Conservation (phyloP, 2,888 invertebrate genomes). For the Agriopis aurantiaria region DNA sequence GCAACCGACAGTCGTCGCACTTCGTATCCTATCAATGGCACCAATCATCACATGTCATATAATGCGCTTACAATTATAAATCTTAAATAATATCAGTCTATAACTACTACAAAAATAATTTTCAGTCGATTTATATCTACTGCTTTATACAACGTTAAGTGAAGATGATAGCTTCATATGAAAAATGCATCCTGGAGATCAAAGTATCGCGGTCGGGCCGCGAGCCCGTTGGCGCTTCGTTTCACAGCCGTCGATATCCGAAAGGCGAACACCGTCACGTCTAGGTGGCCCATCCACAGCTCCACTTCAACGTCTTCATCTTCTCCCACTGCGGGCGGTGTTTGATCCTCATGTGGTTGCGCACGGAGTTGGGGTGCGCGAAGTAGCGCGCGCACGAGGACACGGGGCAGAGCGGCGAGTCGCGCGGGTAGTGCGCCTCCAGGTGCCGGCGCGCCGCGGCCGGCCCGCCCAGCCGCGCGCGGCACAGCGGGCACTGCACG, state of each 20-base stretch:
- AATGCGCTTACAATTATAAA: constrained; percentile 78
- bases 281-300: constrained; percentile 84
- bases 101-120: constrained; percentile 86
- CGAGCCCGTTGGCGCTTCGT: constrained; percentile 57
- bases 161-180: constrained; percentile 56
- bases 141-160: constrained; percentile 74
- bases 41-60: constrained; percentile 85
- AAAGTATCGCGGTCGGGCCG: constrained; percentile 62
- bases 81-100: constrained; percentile 85
- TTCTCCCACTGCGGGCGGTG: constrained; percentile 93
- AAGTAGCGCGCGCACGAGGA: constrained; percentile 91
- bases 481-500: constrained; percentile 91
- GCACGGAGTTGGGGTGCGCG: constrained; percentile 94
- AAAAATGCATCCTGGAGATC: constrained; percentile 80
- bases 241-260: constrained; percentile 67
- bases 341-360: constrained; percentile 95
- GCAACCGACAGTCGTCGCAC: constrained; percentile 71
- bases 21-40: constrained; percentile 85
- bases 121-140: constrained; percentile 83
- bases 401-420: constrained; percentile 93
- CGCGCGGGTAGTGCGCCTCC: constrained; percentile 94
- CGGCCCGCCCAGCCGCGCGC: constrained; percentile 88
- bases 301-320: constrained; percentile 93
- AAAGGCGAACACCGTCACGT: constrained; percentile 43
- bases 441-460: constrained; percentile 91